Percentiles rank a stretch among this genome's conserved stretches.
phyloP scores from a whole-genome alignment of 1,140 invertebrate genomes.

The Lamellibrachia luymesi region DNA sequence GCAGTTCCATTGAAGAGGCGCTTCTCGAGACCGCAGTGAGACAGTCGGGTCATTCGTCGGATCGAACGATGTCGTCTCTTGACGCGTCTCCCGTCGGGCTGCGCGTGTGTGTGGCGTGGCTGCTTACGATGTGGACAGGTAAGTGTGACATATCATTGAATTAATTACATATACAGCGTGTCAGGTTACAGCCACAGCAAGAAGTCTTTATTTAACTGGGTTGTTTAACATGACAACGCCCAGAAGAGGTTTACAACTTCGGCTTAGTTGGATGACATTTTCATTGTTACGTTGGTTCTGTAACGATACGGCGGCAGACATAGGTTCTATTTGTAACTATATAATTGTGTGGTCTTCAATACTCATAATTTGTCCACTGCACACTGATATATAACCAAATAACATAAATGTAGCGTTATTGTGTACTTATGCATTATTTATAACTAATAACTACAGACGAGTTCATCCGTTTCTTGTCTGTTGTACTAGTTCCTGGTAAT shows the following conservation, averaged over 20 bases:
- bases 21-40: neutral
- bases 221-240: too few species aligned
- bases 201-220: too few species aligned
- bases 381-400: neutral
- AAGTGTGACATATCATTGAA: neutral
- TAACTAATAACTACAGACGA: neutral
- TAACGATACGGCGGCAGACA: too few species aligned
- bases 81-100: neutral
- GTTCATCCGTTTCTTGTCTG: too few species aligned
- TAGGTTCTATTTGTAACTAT: neutral
- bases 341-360: neutral
- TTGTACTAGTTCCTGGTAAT: neutral
- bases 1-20: neutral
- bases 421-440: neutral
- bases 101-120: neutral
- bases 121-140: neutral
- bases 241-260: too few species aligned
- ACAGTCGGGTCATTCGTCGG: neutral
- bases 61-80: neutral
- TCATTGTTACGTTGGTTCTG: too few species aligned
- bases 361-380: neutral
- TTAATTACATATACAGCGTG: neutral
- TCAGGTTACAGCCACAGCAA: too few species aligned
- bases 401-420: neutral
- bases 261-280: too few species aligned